Evolutionary conservation across 1,140 invertebrate species (phyloP).

Genomic region (Aethina tumida): DNA sequence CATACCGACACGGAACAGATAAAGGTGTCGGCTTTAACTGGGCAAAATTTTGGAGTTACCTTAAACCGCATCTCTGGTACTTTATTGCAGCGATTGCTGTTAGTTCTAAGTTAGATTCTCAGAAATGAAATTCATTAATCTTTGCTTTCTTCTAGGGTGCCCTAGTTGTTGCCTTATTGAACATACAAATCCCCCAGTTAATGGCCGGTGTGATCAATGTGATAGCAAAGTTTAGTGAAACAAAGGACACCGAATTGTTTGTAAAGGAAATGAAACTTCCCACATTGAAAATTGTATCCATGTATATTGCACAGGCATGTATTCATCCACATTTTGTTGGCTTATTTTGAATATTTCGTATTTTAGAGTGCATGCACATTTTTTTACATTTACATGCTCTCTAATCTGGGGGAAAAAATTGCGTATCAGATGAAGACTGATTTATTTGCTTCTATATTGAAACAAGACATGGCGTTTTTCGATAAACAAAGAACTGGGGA

Average conservation of each 20-base stretch:
- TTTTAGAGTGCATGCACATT: constrained; percentile 78
- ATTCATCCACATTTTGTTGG: constrained; percentile 12
- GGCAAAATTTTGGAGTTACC: constrained; percentile 51
- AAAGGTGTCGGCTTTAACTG: constrained; percentile 47
- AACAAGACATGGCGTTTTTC: constrained; percentile 87
- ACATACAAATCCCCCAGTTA: constrained; percentile 69
- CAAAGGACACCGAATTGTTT: constrained; percentile 38
- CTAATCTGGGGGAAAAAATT: constrained; percentile 77
- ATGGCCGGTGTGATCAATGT: constrained; percentile 71
- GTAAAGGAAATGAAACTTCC: constrained; percentile 54
- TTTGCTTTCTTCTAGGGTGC: constrained; percentile 53
- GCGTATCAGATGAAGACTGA: constrained; percentile 68
- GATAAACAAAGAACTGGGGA: constrained; percentile 85
- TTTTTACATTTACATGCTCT: constrained; percentile 76
- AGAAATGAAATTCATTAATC: constrained; percentile 5
- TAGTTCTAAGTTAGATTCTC: constrained; percentile 27
- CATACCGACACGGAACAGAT: constrained; percentile 19
- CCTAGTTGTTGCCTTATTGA: constrained; percentile 65
- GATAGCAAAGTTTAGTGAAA: constrained; percentile 45
- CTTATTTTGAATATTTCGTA: constrained; percentile 15
- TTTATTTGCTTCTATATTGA: constrained; percentile 74
- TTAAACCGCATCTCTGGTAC: constrained; percentile 46
- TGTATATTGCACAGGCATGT: constrained; percentile 62
- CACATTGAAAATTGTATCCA: constrained; percentile 49
- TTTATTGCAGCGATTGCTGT: constrained; percentile 45